Percentiles rank a stretch among this genome's conserved stretches.
Evolutionary conservation across 2,797 vertebrate species (phyloP).

Genomic region (Pitangus sulphuratus): DNA sequence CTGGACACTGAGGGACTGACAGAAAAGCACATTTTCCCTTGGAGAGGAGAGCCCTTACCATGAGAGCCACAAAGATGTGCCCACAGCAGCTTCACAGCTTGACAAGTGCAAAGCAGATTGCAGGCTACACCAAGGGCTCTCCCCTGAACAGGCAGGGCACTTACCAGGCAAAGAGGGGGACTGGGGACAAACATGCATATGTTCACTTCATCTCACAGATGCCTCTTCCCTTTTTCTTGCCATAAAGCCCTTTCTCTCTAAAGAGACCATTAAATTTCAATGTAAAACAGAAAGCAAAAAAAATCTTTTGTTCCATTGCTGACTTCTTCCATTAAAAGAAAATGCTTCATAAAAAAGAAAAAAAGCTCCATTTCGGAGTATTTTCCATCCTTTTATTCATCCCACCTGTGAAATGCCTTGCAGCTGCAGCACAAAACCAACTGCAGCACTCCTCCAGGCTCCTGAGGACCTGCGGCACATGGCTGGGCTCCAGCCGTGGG

Average conservation of each 20-base stretch:
- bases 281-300: background rate
- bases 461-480: background rate
- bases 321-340: background rate
- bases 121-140: background rate
- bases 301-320: background rate
- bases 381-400: background rate
- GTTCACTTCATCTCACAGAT: background rate
- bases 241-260: background rate
- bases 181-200: accelerated
- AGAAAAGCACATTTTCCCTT: background rate
- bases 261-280: background rate
- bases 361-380: background rate
- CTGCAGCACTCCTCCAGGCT: background rate
- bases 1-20: background rate
- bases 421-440: background rate
- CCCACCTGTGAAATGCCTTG: background rate
- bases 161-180: background rate
- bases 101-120: background rate
- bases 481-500: background rate
- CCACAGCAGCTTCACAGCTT: background rate
- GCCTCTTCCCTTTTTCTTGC: background rate
- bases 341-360: background rate
- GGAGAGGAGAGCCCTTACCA: background rate
- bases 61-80: background rate
- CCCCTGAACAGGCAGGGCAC: background rate